Percentiles rank a stretch among this genome's conserved stretches.
Conservation (phyloP, 2,113 vertebrate species). For the Ctenomys sociabilis region DNA sequence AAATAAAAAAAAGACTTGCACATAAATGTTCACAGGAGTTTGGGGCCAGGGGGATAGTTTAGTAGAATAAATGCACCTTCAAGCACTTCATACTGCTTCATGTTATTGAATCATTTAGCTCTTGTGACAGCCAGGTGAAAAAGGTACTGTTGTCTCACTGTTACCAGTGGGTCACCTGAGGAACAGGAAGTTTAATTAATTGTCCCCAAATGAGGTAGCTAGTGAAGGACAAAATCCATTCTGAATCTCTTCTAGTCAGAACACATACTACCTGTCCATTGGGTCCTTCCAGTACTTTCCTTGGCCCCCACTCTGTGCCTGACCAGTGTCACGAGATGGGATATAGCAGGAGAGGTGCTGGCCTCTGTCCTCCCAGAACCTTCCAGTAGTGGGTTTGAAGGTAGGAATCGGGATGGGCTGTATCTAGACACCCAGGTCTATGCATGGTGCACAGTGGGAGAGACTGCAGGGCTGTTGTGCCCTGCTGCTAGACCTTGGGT, state of each 20-base stretch:
- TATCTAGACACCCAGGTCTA: not conserved
- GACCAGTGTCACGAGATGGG: not conserved
- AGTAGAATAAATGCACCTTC: not conserved
- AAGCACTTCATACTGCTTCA: not conserved
- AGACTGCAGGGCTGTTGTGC: not conserved
- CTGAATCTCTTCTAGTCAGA: rapidly evolving
- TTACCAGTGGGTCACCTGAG: not conserved
- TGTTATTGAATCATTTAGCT: not conserved
- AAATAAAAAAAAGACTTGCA: no score
- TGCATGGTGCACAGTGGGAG: not conserved
- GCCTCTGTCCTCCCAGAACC: not conserved
- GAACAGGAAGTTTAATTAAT: not conserved
- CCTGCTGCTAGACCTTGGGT: not conserved
- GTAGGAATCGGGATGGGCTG: not conserved
- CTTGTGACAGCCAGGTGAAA: not conserved
- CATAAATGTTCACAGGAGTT: no score
- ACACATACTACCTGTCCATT: not conserved
- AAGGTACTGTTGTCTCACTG: not conserved
- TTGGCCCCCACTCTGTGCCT: rapidly evolving
- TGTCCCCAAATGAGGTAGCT: not conserved
- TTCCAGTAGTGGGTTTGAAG: not conserved
- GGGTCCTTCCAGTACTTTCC: not conserved
- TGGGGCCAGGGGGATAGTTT: no score
- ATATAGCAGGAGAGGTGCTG: not conserved
- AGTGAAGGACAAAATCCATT: not conserved